A percentile compares a stretch with the other conserved stretches of the same genome.
Conservation (phyloP, 2,113 vertebrate species). For the Prietella phreatophila region DNA sequence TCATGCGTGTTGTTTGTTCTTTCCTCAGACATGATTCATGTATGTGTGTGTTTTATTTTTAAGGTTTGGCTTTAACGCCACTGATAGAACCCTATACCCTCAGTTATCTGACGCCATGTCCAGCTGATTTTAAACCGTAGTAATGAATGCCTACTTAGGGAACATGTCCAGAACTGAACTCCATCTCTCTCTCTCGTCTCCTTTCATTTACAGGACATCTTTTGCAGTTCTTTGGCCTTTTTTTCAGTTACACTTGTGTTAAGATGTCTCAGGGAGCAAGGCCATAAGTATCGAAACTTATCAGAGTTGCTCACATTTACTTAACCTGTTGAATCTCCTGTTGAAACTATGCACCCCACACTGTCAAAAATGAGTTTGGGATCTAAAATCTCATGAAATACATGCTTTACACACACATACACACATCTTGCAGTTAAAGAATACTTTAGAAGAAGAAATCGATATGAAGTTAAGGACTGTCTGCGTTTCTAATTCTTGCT, state of each 20-base stretch:
- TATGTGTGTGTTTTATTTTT: slow-evolving; percentile 69
- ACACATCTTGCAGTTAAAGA: slow-evolving; percentile 22
- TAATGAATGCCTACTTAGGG: slow-evolving; percentile 25
- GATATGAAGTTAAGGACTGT: neutral
- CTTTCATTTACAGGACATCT: slow-evolving; percentile 68
- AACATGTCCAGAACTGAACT: slow-evolving; percentile 27
- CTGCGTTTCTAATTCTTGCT: slow-evolving; percentile 33
- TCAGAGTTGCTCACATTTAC: slow-evolving; percentile 30
- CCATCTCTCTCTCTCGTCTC: slow-evolving; percentile 40
- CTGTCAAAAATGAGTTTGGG: slow-evolving; percentile 38
- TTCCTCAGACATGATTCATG: slow-evolving; percentile 64
- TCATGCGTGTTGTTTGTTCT: slow-evolving; percentile 64
- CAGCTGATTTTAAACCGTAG: slow-evolving; percentile 48
- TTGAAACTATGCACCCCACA: slow-evolving; percentile 39
- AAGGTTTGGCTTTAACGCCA: slow-evolving; percentile 58
- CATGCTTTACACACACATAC: slow-evolving; percentile 26
- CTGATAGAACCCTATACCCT: slow-evolving; percentile 54
- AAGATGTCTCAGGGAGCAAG: slow-evolving; percentile 53
- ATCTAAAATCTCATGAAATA: slow-evolving; percentile 12
- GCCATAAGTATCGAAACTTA: slow-evolving; percentile 34
- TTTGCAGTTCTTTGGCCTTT: slow-evolving; percentile 44
- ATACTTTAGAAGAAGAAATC: slow-evolving; percentile 21
- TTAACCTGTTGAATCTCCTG: slow-evolving; percentile 51
- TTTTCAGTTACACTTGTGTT: slow-evolving; percentile 48
- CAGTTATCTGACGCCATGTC: slow-evolving; percentile 37